These are phyloP conservation scores for Fratercula arctica DNA, from an alignment of 2,797 vertebrate genomes.

Conservation along the genomic window DNA sequence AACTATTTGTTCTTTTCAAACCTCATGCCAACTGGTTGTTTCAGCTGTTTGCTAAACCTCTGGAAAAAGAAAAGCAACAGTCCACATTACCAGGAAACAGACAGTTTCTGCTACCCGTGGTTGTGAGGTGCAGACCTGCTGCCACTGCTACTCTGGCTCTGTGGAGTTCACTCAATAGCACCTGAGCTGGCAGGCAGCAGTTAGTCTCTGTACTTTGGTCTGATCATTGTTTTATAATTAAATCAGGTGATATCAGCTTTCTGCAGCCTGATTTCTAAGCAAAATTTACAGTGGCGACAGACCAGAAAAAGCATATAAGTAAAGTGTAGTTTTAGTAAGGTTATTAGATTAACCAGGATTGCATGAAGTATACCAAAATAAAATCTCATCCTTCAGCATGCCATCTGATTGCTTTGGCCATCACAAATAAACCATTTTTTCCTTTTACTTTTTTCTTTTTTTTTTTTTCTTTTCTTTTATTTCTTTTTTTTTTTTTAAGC, in stretches of 20 bases:
- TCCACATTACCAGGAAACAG: not conserved
- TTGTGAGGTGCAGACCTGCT: not conserved
- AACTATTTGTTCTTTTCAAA: slow-evolving; percentile 43
- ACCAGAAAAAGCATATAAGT: not conserved
- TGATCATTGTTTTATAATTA: not conserved
- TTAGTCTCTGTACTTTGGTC: not conserved
- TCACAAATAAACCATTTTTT: not conserved
- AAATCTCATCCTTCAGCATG: not conserved
- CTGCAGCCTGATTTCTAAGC: not conserved
- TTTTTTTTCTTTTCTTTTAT: not conserved
- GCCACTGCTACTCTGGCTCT: not conserved
- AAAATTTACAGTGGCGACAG: not conserved
- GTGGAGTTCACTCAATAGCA: not conserved
- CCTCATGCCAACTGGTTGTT: not conserved
- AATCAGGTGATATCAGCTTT: not conserved
- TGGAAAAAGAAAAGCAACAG: slow-evolving; percentile 19
- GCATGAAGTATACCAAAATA: not conserved
- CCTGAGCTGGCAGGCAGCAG: not conserved
- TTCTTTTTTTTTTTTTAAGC: not conserved
- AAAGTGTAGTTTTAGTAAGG: not conserved
- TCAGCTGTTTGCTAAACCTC: slow-evolving; percentile 41
- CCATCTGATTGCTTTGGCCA: not conserved
- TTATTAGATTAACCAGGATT: not conserved
- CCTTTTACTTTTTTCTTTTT: not conserved
- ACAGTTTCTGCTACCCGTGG: not conserved